Evolutionary conservation across 2,888 invertebrate species (phyloP), one percentile per base, ranked within the genome.

Genomic region (Thera obeliscata): DNA sequence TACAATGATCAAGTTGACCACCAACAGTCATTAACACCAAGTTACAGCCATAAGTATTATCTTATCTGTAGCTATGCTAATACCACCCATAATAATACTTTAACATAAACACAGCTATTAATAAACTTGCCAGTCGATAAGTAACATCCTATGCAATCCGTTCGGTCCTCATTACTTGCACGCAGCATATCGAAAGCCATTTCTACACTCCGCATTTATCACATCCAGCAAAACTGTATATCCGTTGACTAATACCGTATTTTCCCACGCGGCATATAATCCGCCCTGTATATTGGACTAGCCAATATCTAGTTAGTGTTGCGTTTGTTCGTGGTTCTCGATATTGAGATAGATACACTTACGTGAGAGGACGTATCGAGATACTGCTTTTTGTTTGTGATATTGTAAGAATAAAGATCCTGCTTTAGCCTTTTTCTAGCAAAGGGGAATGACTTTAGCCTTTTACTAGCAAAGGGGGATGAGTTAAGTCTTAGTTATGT

Each of bases 241-340:
- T 81, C 76, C 59, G 56, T 58, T 48, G 50, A 70, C 81, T 73
- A 61, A 61, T 72, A 74, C 78, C 76, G 77, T 82, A 81, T 82
- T 82, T 81, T 80, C 82, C 79, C 79, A 82, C 79, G 76, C 77
- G 78, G 81, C 77, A 78, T 81, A 86, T 88, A 88, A 88, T 87
- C 85, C 84, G 72, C 76, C 76, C 79, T 81, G 81, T 85, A 83
- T 85, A 87, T 86, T 83, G 82, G 80, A 81, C 81, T 74, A 81
- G 80, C 81, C 88, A 86, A 87, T 88, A 87, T 88, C 85, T 84
- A 86, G 87, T 87, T 85, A 85, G 84, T 80, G 81, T 82, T 84
- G 80, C 79, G 80, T 78, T 82, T 58, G 67, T 61, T 56, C 58
- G 60, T 41, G 76, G 69, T 78, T 82, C 78, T 76, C 78, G 81